Evolutionary conservation across 2,113 vertebrate genomes (phyloP).

Genomic region (Donacobius atricapilla): DNA sequence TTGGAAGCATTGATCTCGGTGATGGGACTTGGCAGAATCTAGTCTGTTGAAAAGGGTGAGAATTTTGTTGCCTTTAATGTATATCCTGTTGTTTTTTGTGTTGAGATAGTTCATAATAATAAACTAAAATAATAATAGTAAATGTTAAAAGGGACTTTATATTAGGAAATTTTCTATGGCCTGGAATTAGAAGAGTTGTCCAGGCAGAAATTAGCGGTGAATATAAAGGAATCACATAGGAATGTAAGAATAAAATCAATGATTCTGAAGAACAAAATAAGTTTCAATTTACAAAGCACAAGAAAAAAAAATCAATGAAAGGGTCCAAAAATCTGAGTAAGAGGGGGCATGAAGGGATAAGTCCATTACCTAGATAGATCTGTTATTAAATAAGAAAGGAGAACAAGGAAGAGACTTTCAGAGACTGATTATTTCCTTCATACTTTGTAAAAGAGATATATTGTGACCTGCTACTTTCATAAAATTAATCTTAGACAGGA

Average conservation of each 20-base stretch:
- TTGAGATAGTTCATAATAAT: neutral
- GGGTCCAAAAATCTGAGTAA: neutral
- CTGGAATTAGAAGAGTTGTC: neutral
- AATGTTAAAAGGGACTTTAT: neutral
- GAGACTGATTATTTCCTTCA: conserved; percentile 22
- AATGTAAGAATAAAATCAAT: neutral
- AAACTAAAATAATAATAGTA: neutral
- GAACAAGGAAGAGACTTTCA: conserved; percentile 1
- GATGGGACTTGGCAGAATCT: neutral
- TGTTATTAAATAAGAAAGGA: neutral
- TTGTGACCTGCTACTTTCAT: conserved; percentile 19
- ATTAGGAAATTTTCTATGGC: neutral
- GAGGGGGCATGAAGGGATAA: neutral
- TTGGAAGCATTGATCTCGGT: neutral
- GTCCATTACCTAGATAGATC: neutral
- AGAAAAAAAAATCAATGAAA: conserved; percentile 13
- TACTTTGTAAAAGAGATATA: conserved; percentile 19
- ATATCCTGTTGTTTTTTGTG: neutral
- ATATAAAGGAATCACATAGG: neutral
- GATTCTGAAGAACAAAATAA: neutral
- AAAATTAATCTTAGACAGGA: conserved; percentile 39
- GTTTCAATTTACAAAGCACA: neutral
- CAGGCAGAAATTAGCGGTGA: neutral
- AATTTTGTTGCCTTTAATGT: neutral
- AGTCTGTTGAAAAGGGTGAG: neutral